Evolutionary conservation across 2,888 invertebrate species (phyloP).

Genomic region (Caenorhabditis wallacei): DNA sequence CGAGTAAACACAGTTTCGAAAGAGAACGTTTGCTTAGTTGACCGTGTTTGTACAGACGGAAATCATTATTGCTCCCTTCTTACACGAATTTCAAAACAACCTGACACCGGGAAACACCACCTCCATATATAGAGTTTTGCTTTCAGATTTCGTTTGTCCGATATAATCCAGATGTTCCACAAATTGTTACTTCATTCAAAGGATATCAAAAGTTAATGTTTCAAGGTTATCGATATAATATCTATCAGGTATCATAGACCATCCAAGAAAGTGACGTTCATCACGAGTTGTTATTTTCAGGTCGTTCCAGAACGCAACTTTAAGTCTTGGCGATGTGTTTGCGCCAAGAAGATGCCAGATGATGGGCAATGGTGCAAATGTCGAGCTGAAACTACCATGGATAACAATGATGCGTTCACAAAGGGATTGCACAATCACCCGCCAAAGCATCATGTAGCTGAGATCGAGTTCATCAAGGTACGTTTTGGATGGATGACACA

Average conservation of each 20-base stretch:
- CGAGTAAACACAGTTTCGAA: constrained; percentile 53
- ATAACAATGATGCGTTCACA: constrained; percentile 79
- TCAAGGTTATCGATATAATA: constrained; percentile 82
- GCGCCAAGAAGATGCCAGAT: constrained; percentile 82
- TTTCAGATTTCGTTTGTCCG: constrained; percentile 73
- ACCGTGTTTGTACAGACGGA: constrained; percentile 65
- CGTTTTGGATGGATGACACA: constrained; percentile 8
- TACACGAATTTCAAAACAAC: constrained; percentile 53
- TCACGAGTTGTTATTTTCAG: constrained; percentile 65
- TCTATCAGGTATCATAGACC: constrained; percentile 77
- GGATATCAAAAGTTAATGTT: constrained; percentile 83
- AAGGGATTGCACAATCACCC: constrained; percentile 82
- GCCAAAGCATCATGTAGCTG: constrained; percentile 81
- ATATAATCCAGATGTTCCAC: constrained; percentile 80
- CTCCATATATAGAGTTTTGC: not conserved
- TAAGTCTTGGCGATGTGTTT: constrained; percentile 82
- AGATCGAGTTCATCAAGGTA: constrained; percentile 83
- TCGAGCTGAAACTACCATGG: constrained; percentile 81
- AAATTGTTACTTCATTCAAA: constrained; percentile 82
- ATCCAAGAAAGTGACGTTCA: constrained; percentile 8
- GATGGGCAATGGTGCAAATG: constrained; percentile 80
- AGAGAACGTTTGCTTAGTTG: constrained; percentile 58
- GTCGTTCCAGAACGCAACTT: constrained; percentile 75
- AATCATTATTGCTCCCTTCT: constrained; percentile 43
- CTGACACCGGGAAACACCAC: constrained; percentile 55